Evolutionary conservation across 2,888 invertebrate genomes (phyloP), one percentile per base, ranked within the genome.

Genomic region (Hirtodrosophila histrioides): DNA sequence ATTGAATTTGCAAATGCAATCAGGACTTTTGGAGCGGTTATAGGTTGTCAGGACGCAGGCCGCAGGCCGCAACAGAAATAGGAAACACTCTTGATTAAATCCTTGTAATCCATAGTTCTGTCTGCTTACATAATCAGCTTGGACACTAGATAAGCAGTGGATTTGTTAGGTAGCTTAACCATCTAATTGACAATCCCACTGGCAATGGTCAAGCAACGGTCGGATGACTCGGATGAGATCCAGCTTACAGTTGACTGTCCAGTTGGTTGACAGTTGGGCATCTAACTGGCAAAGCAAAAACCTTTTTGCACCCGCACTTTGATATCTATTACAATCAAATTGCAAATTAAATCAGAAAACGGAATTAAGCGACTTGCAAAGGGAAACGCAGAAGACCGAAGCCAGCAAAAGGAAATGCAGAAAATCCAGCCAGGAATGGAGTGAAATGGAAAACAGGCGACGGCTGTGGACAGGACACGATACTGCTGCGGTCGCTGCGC

Each of bases 321-420:
- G 75, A 69, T 86, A 82, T 82, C 86, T 82, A 78, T 85, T 72
- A 82, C 86, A 82, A 86, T 85, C 86, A 83, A 82, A 82, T 82
- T 82, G 78, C 86, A 82, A 82, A 82, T 82, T 82, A 82, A 82
- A 82, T 85, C 82, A 83, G 80, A 62, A 73, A 69, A 78, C 75
- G 64, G 75, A 75, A 75, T 63, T 62, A 69, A 63, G 55, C 58
- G 64, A 69, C 50, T 67, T 49, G 57, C 12, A 44, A 67, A 57
- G 53, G 58, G 40, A 53, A 65, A 53, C 37, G 23, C 17, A 54
- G 9, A 31, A 40, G 27, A 46, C 31, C 23, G 44, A 60, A 27
- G 23, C 48, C 40, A 43, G 33, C 51, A 31, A 48, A 48, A 72
- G 43, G 39, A 55, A 65, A 65, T 46, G 63, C 49, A 33, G 63